Base-by-base conservation (phyloP, 2,797 vertebrate species). In the Ispidina picta region DNA sequence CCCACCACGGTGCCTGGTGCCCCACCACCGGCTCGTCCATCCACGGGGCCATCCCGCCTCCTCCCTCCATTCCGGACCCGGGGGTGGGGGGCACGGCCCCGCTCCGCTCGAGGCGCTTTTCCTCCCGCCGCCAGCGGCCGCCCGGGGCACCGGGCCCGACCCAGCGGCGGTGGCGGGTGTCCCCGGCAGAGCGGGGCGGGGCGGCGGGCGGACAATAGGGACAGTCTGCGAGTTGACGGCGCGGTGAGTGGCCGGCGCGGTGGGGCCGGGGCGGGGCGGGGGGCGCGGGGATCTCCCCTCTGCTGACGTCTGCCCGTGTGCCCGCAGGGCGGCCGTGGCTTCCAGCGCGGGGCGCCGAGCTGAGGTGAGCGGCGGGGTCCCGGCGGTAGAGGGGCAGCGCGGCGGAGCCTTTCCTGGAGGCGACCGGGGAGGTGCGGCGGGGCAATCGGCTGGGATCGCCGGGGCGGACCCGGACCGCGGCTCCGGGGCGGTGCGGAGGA, bases 191-290 rank as follows among this genome's bases (percentile, higher is more conserved):
- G 80, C 70, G 64, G 73, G 46, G 59, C 48, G 39, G 63, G 6
- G 68, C 86, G 43, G 60, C 66, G 13, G 80, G 70, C 75, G 69
- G 82, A 72, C 89, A 80, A 59, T 63, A 72, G 78, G 63, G 64
- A 39, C 76, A 19, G 70, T 21, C 59, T 7, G n/a, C 43, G 44
- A 63, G 70, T 46, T 46, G 92, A 62, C 69, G 89, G 82, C 41
- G 88, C 68, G 83, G 96, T 79, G 75, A 85, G 86, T 88, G 85
- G 43, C 66, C 59, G 25, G 54, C 26, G 60, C 28, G 20, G 63
- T 8, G 49, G 33, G 55, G 46, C 10, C 74, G 28, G 81, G 70
- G 22, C 39, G 28, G 85, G 44, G 19, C 31, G 26, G 39, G 70
- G 75, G 86, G 78, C 90, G 81, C 51, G 26, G 74, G 59, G 65